Base-by-base conservation (phyloP, 2,797 vertebrate genomes). In the Centropyge bicolor region DNA sequence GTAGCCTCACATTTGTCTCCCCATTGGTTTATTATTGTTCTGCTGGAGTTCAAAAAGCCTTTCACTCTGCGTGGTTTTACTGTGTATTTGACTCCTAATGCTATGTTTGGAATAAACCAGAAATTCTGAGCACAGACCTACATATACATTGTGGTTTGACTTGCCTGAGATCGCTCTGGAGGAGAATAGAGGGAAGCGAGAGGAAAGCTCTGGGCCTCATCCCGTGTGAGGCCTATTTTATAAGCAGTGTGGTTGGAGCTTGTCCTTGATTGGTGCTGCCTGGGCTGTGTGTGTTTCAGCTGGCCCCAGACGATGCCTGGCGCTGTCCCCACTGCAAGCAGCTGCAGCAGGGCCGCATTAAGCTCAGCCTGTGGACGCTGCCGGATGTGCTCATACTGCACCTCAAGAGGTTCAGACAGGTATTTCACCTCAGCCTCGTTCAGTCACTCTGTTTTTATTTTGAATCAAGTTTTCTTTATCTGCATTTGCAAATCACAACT, bases 291-390 rank as follows among this genome's bases (percentile, higher is more conserved):
- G 78, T 90, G 41, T 94, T 94, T 80, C 88, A 99, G 98, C 95
- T 99, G 87, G 98, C 98, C 80, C 98, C 98, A 0, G 98, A 99
- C 20, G 98, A 99, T 0, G 98, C 98, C 27, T 99, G 98, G 98
- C 97, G 98, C 80, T 99, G 98, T 90, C 98, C 98, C 1, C 98
- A 99, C 93, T 99, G 98, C 89, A 99, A 99, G 92, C 98, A 99
- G 94, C 96, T 99, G 85, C 98, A 99, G 94, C 98, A 99, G 87
- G 98, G 98, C n/a, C 98, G 97, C 90, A 99, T 99, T 82, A 99
- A 99, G 20, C 94, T 99, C 81, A 99, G 98, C 93, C 95, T 99
- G 82, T 99, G 98, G 98, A 99, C 98, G 5, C 95, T 99, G 74
- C 98, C 98, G 0, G 98, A 99, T 65, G 97, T 99, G 81, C 98